Conservation (phyloP, 2,797 vertebrate species). For the Phoeniculus purpureus region DNA sequence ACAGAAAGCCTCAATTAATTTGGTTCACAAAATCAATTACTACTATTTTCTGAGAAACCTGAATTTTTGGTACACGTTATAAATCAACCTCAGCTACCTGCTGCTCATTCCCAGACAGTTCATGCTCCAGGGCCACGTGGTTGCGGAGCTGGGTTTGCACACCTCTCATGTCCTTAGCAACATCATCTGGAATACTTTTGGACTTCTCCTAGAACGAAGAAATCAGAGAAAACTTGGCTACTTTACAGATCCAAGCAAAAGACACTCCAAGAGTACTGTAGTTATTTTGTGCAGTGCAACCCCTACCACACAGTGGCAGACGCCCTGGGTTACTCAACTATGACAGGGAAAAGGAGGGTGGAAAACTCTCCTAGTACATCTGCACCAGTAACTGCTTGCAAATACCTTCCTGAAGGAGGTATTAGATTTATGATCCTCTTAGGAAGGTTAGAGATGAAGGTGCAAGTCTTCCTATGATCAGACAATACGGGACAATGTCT, state of each 20-base stretch:
- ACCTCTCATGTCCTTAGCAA: slow-evolving; percentile 84
- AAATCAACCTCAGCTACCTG: slow-evolving; percentile 76
- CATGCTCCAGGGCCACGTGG: slow-evolving; percentile 82
- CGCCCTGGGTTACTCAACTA: background rate
- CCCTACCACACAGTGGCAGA: background rate
- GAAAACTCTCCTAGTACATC: background rate
- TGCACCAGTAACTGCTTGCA: background rate
- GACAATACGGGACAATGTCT: background rate
- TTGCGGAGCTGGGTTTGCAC: slow-evolving; percentile 84
- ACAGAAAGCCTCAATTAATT: background rate
- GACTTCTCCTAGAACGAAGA: slow-evolving; percentile 81
- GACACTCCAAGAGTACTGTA: background rate
- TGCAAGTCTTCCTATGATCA: background rate
- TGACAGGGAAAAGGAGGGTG: background rate
- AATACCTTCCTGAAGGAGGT: background rate
- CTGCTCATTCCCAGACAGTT: slow-evolving; percentile 81
- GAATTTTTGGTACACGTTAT: background rate
- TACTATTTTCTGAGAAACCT: background rate
- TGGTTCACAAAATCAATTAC: background rate
- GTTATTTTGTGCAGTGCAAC: background rate
- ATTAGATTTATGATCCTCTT: too few species aligned
- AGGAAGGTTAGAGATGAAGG: background rate
- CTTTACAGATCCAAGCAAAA: background rate
- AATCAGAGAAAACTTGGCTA: background rate
- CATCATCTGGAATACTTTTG: slow-evolving; percentile 84